phyloP scores from a whole-genome alignment of 2,888 invertebrate species.

The Helicoverpa assulta region DNA sequence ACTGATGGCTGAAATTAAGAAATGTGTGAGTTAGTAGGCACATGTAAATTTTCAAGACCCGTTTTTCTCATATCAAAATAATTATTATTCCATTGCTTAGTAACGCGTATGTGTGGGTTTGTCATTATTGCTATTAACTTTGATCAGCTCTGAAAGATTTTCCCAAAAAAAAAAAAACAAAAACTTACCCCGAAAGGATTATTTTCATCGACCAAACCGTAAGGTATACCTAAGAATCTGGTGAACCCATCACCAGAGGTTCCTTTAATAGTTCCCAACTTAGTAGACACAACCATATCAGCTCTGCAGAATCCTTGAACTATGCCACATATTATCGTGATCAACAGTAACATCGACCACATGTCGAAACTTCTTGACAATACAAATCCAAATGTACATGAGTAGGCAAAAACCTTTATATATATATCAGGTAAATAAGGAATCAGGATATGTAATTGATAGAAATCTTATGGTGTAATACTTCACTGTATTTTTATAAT shows the following conservation, averaged over 20 bases:
- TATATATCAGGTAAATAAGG: too few species aligned
- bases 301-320: background rate
- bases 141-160: too few species aligned
- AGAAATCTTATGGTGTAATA: too few species aligned
- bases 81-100: too few species aligned
- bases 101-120: too few species aligned
- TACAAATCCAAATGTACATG: background rate
- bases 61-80: too few species aligned
- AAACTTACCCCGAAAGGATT: constrained; percentile 60
- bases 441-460: too few species aligned
- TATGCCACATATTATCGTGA: background rate
- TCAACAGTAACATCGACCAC: background rate
- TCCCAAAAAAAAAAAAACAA: background rate
- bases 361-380: background rate
- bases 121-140: too few species aligned
- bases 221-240: constrained; percentile 63
- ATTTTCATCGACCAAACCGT: constrained; percentile 50
- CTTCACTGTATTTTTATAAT: too few species aligned
- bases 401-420: too few species aligned
- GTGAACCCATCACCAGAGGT: constrained; percentile 53
- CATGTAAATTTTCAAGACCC: background rate
- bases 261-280: constrained; percentile 55
- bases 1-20: constrained; percentile 42
- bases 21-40: rapidly evolving
- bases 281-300: background rate